Conservation (phyloP, 1,140 invertebrate species). For the Drosophila tropicalis region DNA sequence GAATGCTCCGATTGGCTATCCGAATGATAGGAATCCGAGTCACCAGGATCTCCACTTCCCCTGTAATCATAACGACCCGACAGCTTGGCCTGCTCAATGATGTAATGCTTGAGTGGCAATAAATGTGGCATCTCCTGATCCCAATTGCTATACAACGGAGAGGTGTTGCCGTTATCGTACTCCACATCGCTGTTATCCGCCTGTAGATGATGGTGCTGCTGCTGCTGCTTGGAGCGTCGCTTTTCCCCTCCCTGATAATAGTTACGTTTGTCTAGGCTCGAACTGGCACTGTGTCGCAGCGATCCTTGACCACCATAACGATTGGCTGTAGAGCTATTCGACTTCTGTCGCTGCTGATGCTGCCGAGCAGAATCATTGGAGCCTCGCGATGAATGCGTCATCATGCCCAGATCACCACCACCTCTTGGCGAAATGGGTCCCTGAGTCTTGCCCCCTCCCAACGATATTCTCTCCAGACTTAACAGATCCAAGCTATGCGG, state of each 20-base stretch:
- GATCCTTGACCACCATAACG: slow-evolving; percentile 62
- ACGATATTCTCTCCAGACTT: slow-evolving; percentile 68
- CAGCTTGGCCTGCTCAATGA: slow-evolving; percentile 92
- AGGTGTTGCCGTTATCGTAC: slow-evolving; percentile 86
- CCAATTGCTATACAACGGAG: slow-evolving; percentile 89
- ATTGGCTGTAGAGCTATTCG: slow-evolving; percentile 66
- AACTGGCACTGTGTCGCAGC: slow-evolving; percentile 67
- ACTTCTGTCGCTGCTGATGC: slow-evolving; percentile 52
- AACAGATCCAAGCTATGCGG: slow-evolving; percentile 64
- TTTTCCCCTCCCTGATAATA: slow-evolving; percentile 80
- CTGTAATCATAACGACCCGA: slow-evolving; percentile 88
- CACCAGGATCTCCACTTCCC: slow-evolving; percentile 83
- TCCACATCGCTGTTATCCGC: slow-evolving; percentile 82
- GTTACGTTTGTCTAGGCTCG: slow-evolving; percentile 83
- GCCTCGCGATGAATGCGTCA: slow-evolving; percentile 76
- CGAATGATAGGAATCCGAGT: slow-evolving; percentile 88
- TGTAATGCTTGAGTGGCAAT: slow-evolving; percentile 93
- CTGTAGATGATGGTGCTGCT: slow-evolving; percentile 59
- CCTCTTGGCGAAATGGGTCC: slow-evolving; percentile 68
- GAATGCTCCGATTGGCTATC: slow-evolving; percentile 85
- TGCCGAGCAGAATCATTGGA: slow-evolving; percentile 71
- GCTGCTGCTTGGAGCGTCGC: slow-evolving; percentile 57
- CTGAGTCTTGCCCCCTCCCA: slow-evolving; percentile 49
- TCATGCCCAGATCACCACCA: slow-evolving; percentile 67
- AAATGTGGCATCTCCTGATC: slow-evolving; percentile 89